Base-by-base conservation (phyloP, 2,797 vertebrate species). In the Sebastes minor region DNA sequence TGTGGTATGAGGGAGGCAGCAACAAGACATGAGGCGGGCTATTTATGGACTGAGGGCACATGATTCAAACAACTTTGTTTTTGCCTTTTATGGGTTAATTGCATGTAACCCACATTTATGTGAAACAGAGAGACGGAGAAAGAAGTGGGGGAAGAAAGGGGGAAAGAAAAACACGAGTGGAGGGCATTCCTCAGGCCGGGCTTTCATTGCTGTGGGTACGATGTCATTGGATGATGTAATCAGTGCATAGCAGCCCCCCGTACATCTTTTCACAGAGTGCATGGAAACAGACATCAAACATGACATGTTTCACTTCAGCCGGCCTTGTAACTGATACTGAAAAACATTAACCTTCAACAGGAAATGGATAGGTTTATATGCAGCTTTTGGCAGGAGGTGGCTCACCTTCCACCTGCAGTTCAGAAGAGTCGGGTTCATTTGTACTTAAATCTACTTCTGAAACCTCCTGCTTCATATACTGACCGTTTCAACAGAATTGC, bases 11-110 rank as follows among this genome's bases (percentile, higher is more conserved):
- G 35, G 38, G 72, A 69, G 52, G 55, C 68, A 71, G 84, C 53
- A 52, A 64, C 23, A 52, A 61, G 46, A 92, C 88, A 86, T 86
- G 71, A 78, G 60, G 83, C 7, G 2, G 56, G 80, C 87, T 93
- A 91, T 94, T 94, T 93, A 89, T 82, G 80, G 81, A 79, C 79
- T 62, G 13, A 8, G 66, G 74, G 49, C 57, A 82, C 20, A 76
- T n/a, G 62, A 91, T 81, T 84, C 72, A 88, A 88, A 88, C 78
- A 65, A 49, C 30, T 74, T 88, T 57, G 71, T 74, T 82, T 88
- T 94, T 84, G 74, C 81, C 84, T 93, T 94, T 93, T 91, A 90
- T 91, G 89, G 89, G 78, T 93, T 94, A 90, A 92, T 86, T 94
- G 88, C 83, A 90, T 92, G 74, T 77, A 91, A 81, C 62, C 81